Evolutionary conservation across 1,140 invertebrate genomes (phyloP), one percentile per base, ranked within the genome.

Genomic region (Ylistrum balloti): DNA sequence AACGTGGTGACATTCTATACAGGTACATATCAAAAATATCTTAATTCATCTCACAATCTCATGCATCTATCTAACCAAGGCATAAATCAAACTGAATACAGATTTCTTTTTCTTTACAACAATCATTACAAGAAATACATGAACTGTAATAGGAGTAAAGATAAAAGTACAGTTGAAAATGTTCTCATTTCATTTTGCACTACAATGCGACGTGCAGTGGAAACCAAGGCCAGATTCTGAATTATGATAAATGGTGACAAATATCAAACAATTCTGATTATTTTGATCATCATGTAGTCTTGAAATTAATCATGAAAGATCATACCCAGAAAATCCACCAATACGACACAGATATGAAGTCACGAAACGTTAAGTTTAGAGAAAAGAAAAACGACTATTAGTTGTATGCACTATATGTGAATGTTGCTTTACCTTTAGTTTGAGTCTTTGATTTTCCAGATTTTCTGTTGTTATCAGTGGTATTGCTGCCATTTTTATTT

Each of bases 401-500:
- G 10, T 38, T 38, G 5, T n/a, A 11, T 74, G n/a, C 22, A 17
- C n/a, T 74, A 74, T 11, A 56, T 56, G 15, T 0, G 1, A 74
- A 28, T 28, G 22, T 86, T 13, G 33, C 3, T 33, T 86, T 38
- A 86, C 86, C 35, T 86, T 86, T 38, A 33, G 33, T 33, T 33
- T 86, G 86, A 3, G 86, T 33, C 33, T 33, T 86, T 32, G 33
- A 86, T 22, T 33, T 33, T 86, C 35, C 35, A 9, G 33, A n/a
- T 86, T 33, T 34, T 33, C 15, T 86, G 86, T 33, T 33, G 33
- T 20, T 86, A 33, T 86, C 35, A 5, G 35, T n/a, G 32, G 33
- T n/a, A 17, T 3, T 33, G 20, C 33, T 86, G 32, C 86, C 33
- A 86, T 93, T 93, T 86, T 92, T 89, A 33, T 90, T 89, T 85